Base-by-base conservation (phyloP, 2,888 invertebrate genomes). In the Andrena minutula region DNA sequence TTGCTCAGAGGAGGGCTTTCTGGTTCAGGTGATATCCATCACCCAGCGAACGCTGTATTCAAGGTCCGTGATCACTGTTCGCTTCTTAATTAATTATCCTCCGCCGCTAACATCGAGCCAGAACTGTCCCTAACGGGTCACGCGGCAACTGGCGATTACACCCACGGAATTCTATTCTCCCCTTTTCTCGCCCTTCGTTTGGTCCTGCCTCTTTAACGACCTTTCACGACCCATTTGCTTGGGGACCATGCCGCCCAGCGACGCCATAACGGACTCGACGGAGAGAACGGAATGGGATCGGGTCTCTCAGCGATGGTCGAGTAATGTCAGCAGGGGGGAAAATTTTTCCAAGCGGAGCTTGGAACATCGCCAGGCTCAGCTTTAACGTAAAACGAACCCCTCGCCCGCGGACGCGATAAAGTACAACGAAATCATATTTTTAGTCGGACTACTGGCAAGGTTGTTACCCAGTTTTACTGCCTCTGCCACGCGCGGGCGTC, bases 11-110 rank as follows among this genome's bases (percentile, higher is more conserved):
- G 93, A 68, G 93, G 93, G 53, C 88, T 91, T 10, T 90, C 93
- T 23, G 92, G 92, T 64, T 92, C 92, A 56, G 93, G 93, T 28
- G 93, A 93, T 78, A 79, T 93, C 77, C 85, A 89, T 79, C 92
- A 93, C 82, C 93, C 93, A 30, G 92, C 89, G 26, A 91, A 90
- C 61, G 86, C 86, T 12, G 83, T 90, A 30, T 93, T 93, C 88
- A 91, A 91, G 92, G 93, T 93, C 75, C 72, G 85, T 76, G 28
- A 32, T 69, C 56, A 68, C 16, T 71, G 8, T 41, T 75, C 61
- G 35, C 35, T 64, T 49, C 12, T 74, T 51, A 53, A 64, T n/a
- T 41, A 53, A 66, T 69, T 32, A 61, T 20, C 10, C 3, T 10
- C 23, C 3, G 53, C 35, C 35, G 35, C 51, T 41, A 41, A 4